Evolutionary conservation across 1,140 invertebrate genomes (phyloP).

Genomic region (Lordiphosa mommai): DNA sequence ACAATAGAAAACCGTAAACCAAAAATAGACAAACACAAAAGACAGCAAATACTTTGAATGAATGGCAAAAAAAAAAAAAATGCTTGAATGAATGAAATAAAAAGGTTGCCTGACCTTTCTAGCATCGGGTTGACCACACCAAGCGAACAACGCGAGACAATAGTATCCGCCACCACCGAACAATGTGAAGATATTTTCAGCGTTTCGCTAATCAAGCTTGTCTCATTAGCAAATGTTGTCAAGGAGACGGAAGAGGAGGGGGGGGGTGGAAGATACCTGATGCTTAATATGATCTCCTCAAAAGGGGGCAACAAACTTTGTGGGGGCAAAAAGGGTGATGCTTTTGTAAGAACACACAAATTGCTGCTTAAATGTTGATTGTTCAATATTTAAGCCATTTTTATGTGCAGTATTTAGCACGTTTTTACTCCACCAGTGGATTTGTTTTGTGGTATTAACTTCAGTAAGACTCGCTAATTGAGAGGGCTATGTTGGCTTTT

Average conservation of each 20-base stretch:
- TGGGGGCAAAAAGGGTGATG: not conserved
- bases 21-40: slow-evolving; percentile 71
- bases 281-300: too few species aligned
- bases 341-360: too few species aligned
- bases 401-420: too few species aligned
- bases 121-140: slow-evolving; percentile 11
- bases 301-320: not conserved
- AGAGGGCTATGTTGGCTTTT: too few species aligned
- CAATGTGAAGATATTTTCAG: slow-evolving; percentile 14
- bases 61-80: slow-evolving; percentile 16
- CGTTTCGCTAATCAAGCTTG: slow-evolving; percentile 31
- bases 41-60: slow-evolving; percentile 24
- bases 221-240: slow-evolving; percentile 1
- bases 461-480: too few species aligned
- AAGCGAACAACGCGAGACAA: slow-evolving; percentile 22
- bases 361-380: too few species aligned
- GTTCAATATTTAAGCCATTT: too few species aligned
- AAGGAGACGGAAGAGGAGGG: not conserved
- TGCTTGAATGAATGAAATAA: slow-evolving; percentile 22
- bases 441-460: too few species aligned
- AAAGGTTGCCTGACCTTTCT: slow-evolving; percentile 35
- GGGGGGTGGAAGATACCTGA: not conserved
- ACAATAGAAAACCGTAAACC: slow-evolving; percentile 31
- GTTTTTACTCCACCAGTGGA: too few species aligned
- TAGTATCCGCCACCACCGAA: not conserved